A percentile compares a stretch with the other conserved stretches of the same genome.
Evolutionary conservation across 2,797 vertebrate genomes (phyloP).

Genomic region (Lithobates sylvaticus): DNA sequence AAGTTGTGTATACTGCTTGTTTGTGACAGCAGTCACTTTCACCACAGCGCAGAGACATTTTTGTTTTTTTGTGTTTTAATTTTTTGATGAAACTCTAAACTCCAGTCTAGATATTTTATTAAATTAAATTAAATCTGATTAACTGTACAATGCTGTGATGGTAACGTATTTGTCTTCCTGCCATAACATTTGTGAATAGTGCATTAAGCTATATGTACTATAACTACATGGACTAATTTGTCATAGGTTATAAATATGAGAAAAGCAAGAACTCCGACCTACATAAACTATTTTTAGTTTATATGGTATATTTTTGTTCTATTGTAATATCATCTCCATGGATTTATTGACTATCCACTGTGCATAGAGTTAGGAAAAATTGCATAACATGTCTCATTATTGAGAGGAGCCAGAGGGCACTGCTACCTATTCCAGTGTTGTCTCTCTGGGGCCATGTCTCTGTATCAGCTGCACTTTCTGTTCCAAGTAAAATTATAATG

Average conservation of each 20-base stretch:
- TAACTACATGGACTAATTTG: neutral
- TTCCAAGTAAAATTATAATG: neutral
- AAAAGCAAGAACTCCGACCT: neutral
- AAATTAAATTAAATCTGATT: neutral
- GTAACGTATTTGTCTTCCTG: neutral
- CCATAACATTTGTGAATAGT: neutral
- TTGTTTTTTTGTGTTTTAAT: too few species aligned
- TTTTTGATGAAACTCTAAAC: too few species aligned
- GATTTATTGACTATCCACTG: neutral
- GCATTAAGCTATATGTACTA: too few species aligned
- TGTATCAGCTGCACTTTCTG: neutral
- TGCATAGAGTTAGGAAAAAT: neutral
- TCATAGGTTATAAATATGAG: neutral
- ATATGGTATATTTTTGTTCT: neutral
- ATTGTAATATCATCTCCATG: neutral
- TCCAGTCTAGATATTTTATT: too few species aligned
- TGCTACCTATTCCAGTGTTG: neutral
- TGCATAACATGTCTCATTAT: neutral
- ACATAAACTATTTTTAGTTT: neutral
- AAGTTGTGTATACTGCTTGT: too few species aligned
- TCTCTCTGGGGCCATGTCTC: neutral
- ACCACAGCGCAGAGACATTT: too few species aligned
- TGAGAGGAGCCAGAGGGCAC: conserved; percentile 3
- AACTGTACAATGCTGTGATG: neutral
- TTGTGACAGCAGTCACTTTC: too few species aligned